phyloP scores from a whole-genome alignment of 2,797 vertebrate genomes.

The Astyanax mexicanus region DNA sequence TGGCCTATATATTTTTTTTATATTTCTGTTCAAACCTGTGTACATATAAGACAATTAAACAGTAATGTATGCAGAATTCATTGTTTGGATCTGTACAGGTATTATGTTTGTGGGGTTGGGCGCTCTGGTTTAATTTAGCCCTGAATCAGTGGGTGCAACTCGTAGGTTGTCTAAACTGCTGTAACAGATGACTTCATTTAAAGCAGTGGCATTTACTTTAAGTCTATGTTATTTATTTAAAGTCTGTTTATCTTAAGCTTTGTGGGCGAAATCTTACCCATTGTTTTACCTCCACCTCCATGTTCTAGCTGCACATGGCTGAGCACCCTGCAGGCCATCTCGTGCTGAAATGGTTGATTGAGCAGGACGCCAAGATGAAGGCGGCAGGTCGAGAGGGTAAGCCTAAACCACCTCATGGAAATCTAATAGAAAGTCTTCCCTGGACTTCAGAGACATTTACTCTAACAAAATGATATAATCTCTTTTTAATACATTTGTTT shows the following conservation, averaged over 20 bases:
- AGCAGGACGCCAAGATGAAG: slow-evolving; percentile 87
- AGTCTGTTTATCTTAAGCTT: neutral
- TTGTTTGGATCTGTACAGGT: neutral
- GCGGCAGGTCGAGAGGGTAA: slow-evolving; percentile 85
- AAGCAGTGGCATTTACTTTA: neutral
- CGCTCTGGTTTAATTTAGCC: neutral
- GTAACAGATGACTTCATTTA: neutral
- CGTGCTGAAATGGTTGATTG: slow-evolving; percentile 95
- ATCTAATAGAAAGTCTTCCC: no score
- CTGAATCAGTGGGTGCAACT: neutral
- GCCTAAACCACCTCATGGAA: neutral
- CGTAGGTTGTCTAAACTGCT: no score
- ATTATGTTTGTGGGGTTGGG: neutral
- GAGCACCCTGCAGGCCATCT: slow-evolving; percentile 96
- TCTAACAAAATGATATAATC: no score
- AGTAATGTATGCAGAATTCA: neutral
- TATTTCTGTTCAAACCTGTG: neutral
- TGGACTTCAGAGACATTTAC: no score
- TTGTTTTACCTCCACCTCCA: neutral
- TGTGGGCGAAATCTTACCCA: neutral
- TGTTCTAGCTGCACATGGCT: slow-evolving; percentile 88
- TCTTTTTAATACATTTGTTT: no score
- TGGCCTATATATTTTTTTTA: no score
- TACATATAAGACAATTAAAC: neutral
- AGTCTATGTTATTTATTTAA: neutral